A percentile compares a stretch with the other conserved stretches of the same genome.
These are phyloP conservation scores for Philhelius pedissequus DNA, from an alignment of 2,888 invertebrate genomes.

Conservation along the genomic window DNA sequence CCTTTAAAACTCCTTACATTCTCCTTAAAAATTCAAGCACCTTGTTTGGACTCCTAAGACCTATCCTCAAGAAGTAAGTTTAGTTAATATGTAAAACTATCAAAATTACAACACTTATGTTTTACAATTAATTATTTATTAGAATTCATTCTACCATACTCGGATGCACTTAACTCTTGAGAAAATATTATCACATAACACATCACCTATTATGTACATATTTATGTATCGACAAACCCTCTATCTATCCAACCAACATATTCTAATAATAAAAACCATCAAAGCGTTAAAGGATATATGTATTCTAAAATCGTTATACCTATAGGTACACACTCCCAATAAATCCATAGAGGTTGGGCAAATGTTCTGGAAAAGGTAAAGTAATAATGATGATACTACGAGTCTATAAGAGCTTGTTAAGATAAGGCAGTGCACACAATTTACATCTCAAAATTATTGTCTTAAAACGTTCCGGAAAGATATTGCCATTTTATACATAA, in stretches of 20 bases:
- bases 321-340: not conserved
- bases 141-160: not conserved
- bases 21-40: too few species aligned
- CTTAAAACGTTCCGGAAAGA: not conserved
- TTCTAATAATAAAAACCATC: not conserved
- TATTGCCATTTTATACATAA: not conserved
- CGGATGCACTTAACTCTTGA: not conserved
- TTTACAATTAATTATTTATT: not conserved
- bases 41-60: too few species aligned
- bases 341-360: not conserved
- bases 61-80: too few species aligned
- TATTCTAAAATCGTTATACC: not conserved
- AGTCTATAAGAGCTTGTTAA: not conserved
- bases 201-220: not conserved
- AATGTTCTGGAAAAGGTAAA: not conserved
- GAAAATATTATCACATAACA: not conserved
- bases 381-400: constrained; percentile 1
- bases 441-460: constrained; percentile 16
- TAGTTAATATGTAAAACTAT: too few species aligned
- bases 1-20: too few species aligned
- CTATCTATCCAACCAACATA: not conserved
- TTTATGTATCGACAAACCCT: not conserved
- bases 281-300: not conserved
- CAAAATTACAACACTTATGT: not conserved
- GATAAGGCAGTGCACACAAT: not conserved